Base-by-base conservation (phyloP, 2,797 vertebrate species). In the Esox lucius region DNA sequence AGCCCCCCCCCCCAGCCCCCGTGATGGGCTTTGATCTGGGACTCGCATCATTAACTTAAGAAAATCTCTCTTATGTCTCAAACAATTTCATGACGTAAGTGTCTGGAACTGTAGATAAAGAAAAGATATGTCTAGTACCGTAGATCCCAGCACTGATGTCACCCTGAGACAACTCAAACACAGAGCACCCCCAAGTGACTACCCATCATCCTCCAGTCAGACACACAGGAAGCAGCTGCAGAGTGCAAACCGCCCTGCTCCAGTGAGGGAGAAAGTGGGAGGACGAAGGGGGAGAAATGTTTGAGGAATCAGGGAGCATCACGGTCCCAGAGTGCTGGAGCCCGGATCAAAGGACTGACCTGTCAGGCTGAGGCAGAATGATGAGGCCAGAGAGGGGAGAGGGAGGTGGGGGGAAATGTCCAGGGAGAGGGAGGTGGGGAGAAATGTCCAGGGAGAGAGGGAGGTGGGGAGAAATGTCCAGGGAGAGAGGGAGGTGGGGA, bases 221-320 rank as follows among this genome's bases (percentile, higher is more conserved):
- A 72, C 74, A 64, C 68, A 70, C 75, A 83, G 81, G 81, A 82
- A 85, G 77, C 83, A 85, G 83, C 80, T 85, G 83, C 70, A 56
- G 16, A 73, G 56, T 69, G 73, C 39, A 39, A 39, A 39, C 39
- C 39, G 9, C 39, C 39, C 39, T 39, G 39, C 39, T 39, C 39
- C 11, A 75, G 59, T 78, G 74, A 64, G 75, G 70, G 75, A 77
- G 48, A 64, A 22, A 72, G 64, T 24, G 71, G 42, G 19, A 22
- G 11, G 24, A 5, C 24, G 31, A 26, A 33, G 68, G 24, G 61
- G 42, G 65, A 61, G 9, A 53, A 65, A 59, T 71, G 39, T 72
- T 72, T 61, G 71, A 75, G 77, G 68, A 72, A 73, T 81, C 56
- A 75, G 73, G 72, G 76, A 76, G 78, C 76, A 78, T 78, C 78